Evolutionary conservation across 2,888 invertebrate species (phyloP).

Genomic region (Oxystoma pomonae): DNA sequence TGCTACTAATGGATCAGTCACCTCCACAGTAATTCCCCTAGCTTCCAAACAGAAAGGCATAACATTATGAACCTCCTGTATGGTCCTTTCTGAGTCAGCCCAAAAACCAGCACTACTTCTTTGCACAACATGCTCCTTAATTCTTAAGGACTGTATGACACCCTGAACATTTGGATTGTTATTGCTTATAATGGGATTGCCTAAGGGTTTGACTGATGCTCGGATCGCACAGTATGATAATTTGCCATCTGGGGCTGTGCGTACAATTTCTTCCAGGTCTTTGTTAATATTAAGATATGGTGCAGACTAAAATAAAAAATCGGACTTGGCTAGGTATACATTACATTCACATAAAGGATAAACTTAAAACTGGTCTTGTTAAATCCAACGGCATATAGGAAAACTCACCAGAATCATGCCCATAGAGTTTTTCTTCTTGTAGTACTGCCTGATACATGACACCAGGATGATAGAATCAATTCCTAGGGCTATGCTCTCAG

Average conservation of each 20-base stretch:
- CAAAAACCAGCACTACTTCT: conserved; percentile 81
- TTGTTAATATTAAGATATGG: conserved; percentile 65
- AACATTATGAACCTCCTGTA: conserved; percentile 73
- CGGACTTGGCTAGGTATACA: too few species aligned
- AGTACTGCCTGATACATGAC: conserved; percentile 69
- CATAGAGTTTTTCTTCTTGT: conserved; percentile 68
- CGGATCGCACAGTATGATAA: conserved; percentile 72
- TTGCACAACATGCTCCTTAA: conserved; percentile 80
- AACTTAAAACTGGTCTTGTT: background rate
- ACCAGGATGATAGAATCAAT: conserved; percentile 72
- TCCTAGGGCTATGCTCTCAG: conserved; percentile 69
- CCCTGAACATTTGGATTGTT: conserved; percentile 70
- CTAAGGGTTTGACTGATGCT: conserved; percentile 72
- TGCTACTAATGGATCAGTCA: conserved; percentile 70
- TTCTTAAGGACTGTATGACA: conserved; percentile 73
- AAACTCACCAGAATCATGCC: conserved; percentile 66
- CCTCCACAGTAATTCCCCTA: conserved; percentile 62
- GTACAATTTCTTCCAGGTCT: conserved; percentile 59
- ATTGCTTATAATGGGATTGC: conserved; percentile 69
- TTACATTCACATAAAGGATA: background rate
- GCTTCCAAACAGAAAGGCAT: conserved; percentile 74
- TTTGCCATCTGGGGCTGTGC: conserved; percentile 58
- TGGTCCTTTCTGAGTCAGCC: conserved; percentile 75
- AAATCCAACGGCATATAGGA: background rate
- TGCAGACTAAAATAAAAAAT: conserved; percentile 58